Evolutionary conservation across 2,113 vertebrate genomes (phyloP), one percentile per base, ranked within the genome.

Genomic region (Podarcis muralis): DNA sequence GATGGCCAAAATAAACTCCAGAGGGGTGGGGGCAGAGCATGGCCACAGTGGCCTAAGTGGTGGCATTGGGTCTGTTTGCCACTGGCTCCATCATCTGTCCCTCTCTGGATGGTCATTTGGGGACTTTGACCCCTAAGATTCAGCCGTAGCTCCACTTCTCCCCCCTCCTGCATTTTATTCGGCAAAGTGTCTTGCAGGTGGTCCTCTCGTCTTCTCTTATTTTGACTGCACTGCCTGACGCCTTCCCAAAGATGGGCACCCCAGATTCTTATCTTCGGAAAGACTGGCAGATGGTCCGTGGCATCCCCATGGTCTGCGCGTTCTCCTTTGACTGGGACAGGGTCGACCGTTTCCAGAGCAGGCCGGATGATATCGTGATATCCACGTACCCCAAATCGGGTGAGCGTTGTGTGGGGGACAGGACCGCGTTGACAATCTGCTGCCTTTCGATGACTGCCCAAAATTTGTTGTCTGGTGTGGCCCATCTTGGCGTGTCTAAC

Each of bases 361-460:
- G 71, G 18, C 95, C 95, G 0, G 95, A 96, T 27, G 97, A 97
- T 88, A 95, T 97, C 0, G 25, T 97, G 72, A 93, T 97, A 81
- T 75, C 53, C 83, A 96, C 97, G 4, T 97, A 93, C 48, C 97
- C 97, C 84, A 97, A 97, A 75, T 97, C 97, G 3, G 97, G 97
- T 97, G 91, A 96, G 96, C 74, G 7, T 8, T 37, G 25, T 40
- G 48, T 37, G 35, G 37, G 86, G 23, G 30, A 0, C 20, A 62
- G 65, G 8, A 16, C 22, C 1, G 22, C 7, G 2, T 32, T 69
- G 27, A 16, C 11, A 5, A 35, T 62, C 22, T 81, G 3, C n/a
- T 72, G 2, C 2, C 1, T 25, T 62, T 27, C 27, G 3, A 76
- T n/a, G 8, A 32, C 48, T 35, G 79, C 6, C 11, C 22, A 3